Conservation (phyloP, 2,888 invertebrate species). For the Pristionchus exspectatus region DNA sequence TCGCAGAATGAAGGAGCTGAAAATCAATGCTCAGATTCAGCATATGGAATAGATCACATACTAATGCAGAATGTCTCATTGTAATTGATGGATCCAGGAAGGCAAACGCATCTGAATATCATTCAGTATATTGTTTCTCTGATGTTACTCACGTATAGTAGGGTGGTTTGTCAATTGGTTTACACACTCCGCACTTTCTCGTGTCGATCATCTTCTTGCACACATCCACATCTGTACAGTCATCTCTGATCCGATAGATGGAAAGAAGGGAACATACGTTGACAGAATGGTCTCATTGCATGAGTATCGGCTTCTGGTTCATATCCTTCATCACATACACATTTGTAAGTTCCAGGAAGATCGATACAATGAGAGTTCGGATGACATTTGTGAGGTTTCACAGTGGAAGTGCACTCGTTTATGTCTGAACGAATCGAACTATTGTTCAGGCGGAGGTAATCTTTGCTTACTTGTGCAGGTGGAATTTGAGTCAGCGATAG, state of each 20-base stretch:
- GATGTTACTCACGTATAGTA: conserved; percentile 15
- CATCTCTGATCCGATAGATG: not conserved
- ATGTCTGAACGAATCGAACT: not conserved
- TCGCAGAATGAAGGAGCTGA: conserved; percentile 49
- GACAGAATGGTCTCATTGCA: conserved; percentile 50
- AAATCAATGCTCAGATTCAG: not conserved
- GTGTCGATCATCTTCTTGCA: conserved; percentile 42
- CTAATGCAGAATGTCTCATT: conserved; percentile 51
- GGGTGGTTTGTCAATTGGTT: conserved; percentile 34
- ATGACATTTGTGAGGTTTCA: conserved; percentile 45
- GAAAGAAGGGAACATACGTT: not conserved
- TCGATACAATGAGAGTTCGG: conserved; percentile 22
- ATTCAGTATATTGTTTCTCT: not conserved
- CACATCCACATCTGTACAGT: not conserved
- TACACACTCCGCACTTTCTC: conserved; percentile 48
- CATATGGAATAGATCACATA: not conserved
- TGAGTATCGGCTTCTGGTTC: conserved; percentile 39
- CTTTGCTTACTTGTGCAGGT: not conserved
- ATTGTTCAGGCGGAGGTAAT: not conserved
- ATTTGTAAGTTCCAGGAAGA: conserved; percentile 41
- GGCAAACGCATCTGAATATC: conserved; percentile 10
- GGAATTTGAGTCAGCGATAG: conserved; percentile 63
- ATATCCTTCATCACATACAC: conserved; percentile 49
- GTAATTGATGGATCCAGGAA: conserved; percentile 47
- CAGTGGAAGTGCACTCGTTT: conserved; percentile 42